Base-by-base conservation (phyloP, 2,888 invertebrate species). In the Caenorhabditis imperialis region DNA sequence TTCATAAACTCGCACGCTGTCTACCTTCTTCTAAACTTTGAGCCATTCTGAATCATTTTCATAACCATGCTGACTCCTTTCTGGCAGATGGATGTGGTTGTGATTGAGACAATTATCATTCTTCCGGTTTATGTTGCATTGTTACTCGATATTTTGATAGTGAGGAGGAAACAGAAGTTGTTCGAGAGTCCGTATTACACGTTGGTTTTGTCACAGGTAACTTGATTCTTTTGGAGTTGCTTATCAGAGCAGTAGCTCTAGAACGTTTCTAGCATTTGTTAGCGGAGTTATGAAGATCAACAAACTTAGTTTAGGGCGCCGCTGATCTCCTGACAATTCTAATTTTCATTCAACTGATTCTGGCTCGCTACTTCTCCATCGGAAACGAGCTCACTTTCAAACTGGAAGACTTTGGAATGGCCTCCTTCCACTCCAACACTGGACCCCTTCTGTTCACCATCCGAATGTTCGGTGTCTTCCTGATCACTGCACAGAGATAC, bases 191-290 rank as follows among this genome's bases (percentile, higher is more conserved):
- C 63, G 8, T 54, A 54, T 33, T 69, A 69, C 30, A 47, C 60
- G 2, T 25, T 69, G 20, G 45, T 69, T 45, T 23, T 69, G 12
- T 69, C 69, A 10, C 69, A 69, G 69, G 69, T 69, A 10, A 8
- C n/a, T n/a, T n/a, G n/a, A n/a, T n/a, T n/a, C n/a, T n/a, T n/a
- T n/a, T n/a, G n/a, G n/a, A n/a, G n/a, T n/a, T n/a, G n/a, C n/a
- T n/a, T n/a, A n/a, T n/a, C n/a, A n/a, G n/a, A n/a, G n/a, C n/a
- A n/a, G n/a, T n/a, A n/a, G n/a, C n/a, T n/a, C n/a, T n/a, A n/a
- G n/a, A n/a, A n/a, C n/a, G n/a, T n/a, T n/a, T n/a, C n/a, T n/a
- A n/a, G n/a, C n/a, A n/a, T n/a, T n/a, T n/a, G n/a, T n/a, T n/a
- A n/a, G n/a, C n/a, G n/a, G n/a, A n/a, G n/a, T n/a, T n/a, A n/a